Percentiles rank a stretch among this genome's conserved stretches.
Conservation (phyloP, 2,797 vertebrate species). For the Orientallactaga sibirica region DNA sequence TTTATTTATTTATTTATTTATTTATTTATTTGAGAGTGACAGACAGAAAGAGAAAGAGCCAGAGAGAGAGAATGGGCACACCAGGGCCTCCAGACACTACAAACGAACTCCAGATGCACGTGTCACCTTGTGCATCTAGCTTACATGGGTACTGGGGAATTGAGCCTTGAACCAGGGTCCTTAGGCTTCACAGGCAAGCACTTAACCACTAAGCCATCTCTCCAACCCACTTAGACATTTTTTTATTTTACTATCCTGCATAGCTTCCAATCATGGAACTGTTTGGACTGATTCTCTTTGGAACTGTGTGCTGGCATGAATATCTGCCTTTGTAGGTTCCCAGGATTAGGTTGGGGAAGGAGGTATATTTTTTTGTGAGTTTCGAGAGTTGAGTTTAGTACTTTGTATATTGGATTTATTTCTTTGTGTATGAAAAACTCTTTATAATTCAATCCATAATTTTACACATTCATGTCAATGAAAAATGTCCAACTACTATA, state of each 20-base stretch:
- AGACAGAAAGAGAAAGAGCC: too few species aligned
- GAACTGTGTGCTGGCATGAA: background rate
- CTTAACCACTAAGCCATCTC: too few species aligned
- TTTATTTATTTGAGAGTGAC: background rate
- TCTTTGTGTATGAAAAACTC: background rate
- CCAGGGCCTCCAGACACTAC: too few species aligned
- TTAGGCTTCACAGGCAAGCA: too few species aligned
- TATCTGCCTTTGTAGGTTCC: background rate
- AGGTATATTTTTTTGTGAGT: background rate
- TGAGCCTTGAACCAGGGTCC: too few species aligned
- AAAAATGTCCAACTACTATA: background rate
- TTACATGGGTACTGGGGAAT: too few species aligned
- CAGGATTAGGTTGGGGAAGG: background rate
- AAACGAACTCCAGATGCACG: too few species aligned
- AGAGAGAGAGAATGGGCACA: too few species aligned
- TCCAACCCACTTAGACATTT: too few species aligned
- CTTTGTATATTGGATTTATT: background rate
- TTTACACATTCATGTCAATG: background rate
- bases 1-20: background rate
- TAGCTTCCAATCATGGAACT: background rate
- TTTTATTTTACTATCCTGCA: background rate
- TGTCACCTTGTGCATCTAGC: too few species aligned
- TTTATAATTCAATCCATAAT: background rate
- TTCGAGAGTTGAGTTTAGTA: background rate
- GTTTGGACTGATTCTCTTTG: background rate